These are phyloP conservation scores for Chrosomus eos DNA, from an alignment of 2,797 vertebrate genomes.

Conservation along the genomic window DNA sequence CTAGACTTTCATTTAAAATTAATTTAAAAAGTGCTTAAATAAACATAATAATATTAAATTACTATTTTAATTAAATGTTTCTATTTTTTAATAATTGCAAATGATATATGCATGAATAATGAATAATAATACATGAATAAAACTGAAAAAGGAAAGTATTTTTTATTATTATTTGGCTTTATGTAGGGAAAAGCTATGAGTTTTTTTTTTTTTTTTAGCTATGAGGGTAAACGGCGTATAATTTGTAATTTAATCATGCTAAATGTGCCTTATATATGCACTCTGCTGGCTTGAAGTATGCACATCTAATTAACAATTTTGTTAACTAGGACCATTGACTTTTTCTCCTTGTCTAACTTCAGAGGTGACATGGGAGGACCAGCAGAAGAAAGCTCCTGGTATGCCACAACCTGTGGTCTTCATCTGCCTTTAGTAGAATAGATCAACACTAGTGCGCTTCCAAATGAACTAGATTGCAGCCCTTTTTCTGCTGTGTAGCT, in stretches of 20 bases:
- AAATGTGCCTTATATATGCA: background rate
- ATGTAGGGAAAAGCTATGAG: background rate
- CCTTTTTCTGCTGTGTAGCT: slow-evolving; percentile 8
- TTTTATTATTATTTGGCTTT: too few relatives aligned
- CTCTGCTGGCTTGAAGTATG: background rate
- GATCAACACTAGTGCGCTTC: slow-evolving; percentile 21
- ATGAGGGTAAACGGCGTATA: background rate
- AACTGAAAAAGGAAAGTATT: background rate
- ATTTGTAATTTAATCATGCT: background rate
- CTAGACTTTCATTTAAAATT: background rate
- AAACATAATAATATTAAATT: background rate
- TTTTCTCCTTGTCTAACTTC: slow-evolving; percentile 76
- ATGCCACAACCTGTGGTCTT: slow-evolving; percentile 61
- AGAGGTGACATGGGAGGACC: slow-evolving; percentile 99
- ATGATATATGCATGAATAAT: background rate
- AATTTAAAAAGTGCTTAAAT: background rate
- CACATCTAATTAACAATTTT: background rate
- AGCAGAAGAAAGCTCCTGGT: slow-evolving; percentile 91
- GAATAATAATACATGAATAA: too few relatives aligned
- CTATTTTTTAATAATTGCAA: background rate
- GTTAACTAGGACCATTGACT: slow-evolving; percentile 25
- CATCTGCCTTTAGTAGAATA: slow-evolving; percentile 14
- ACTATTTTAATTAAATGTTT: rapidly evolving
- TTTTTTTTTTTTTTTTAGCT: too few relatives aligned
- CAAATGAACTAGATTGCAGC: slow-evolving; percentile 11